Evolutionary conservation across 2,113 vertebrate genomes (phyloP).

Genomic region (Myxocyprinus asiaticus): DNA sequence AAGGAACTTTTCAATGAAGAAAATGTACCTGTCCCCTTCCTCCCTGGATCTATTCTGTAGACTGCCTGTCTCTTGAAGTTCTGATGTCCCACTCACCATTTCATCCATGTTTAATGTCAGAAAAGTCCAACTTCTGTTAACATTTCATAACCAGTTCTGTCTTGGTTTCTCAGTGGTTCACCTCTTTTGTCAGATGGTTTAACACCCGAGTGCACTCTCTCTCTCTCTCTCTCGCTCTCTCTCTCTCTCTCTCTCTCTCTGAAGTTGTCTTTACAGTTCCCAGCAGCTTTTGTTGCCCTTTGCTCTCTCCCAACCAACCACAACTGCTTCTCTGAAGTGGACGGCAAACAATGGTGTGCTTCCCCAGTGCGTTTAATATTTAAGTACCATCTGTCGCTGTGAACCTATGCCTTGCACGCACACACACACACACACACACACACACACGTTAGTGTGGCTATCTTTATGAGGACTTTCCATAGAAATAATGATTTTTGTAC

Average conservation of each 20-base stretch:
- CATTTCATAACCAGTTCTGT: conserved; percentile 17
- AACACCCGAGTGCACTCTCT: not conserved
- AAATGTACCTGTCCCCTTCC: conserved; percentile 25
- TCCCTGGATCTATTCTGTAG: not conserved
- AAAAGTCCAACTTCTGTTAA: conserved; percentile 26
- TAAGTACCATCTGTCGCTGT: conserved; percentile 41
- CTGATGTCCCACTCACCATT: not conserved
- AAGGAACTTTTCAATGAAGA: not conserved
- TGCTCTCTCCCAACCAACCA: conserved; percentile 10
- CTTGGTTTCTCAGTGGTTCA: conserved; percentile 17
- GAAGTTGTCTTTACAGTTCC: not conserved
- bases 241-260: too few species aligned
- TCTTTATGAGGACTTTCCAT: too few species aligned
- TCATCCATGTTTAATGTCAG: conserved; percentile 42
- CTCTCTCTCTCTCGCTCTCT: not conserved
- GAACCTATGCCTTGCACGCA: conserved; percentile 26
- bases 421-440: conserved; percentile 12
- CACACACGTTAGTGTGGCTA: too few species aligned
- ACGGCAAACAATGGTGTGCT: conserved; percentile 45
- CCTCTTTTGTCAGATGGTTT: conserved; percentile 5
- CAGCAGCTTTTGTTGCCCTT: conserved; percentile 1
- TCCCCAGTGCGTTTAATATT: conserved; percentile 55
- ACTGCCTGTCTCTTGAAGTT: not conserved
- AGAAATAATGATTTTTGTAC: too few species aligned
- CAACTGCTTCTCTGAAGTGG: conserved; percentile 30